phyloP scores from a whole-genome alignment of 2,888 invertebrate genomes.

The Orchesellides sinensis region DNA sequence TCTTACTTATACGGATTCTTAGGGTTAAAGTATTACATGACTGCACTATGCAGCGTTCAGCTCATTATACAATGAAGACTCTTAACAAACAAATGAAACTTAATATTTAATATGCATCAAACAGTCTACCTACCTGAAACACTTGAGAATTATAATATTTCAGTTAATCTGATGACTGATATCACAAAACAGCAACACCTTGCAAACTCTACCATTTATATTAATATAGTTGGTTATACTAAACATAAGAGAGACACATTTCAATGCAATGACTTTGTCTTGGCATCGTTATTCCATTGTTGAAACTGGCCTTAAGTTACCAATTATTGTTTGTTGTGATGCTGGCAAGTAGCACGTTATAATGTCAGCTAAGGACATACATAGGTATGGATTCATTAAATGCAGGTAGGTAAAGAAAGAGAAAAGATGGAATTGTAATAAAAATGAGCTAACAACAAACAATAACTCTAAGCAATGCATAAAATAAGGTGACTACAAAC shows the following conservation, averaged over 20 bases:
- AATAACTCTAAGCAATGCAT: conserved; percentile 1
- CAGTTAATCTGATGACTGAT: conserved; percentile 7
- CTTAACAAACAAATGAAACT: neutral
- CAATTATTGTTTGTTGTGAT: neutral
- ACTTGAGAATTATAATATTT: neutral
- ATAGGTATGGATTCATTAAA: too few relatives aligned
- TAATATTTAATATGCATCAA: neutral
- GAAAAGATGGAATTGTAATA: conserved; percentile 12
- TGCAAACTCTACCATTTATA: neutral
- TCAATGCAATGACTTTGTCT: conserved; percentile 22
- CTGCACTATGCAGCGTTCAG: neutral
- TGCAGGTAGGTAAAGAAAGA: conserved; percentile 37
- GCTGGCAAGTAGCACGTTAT: neutral
- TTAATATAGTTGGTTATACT: neutral
- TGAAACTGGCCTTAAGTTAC: neutral
- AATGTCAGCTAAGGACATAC: neutral
- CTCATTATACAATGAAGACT: neutral
- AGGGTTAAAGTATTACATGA: too few relatives aligned
- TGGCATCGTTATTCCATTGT: neutral
- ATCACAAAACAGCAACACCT: neutral
- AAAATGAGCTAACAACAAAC: neutral
- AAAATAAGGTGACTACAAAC: conserved; percentile 51
- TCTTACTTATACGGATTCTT: too few relatives aligned
- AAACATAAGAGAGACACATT: neutral
- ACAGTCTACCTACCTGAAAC: neutral